Conservation (phyloP, 1,140 invertebrate species). For the Ceratina calcarata region DNA sequence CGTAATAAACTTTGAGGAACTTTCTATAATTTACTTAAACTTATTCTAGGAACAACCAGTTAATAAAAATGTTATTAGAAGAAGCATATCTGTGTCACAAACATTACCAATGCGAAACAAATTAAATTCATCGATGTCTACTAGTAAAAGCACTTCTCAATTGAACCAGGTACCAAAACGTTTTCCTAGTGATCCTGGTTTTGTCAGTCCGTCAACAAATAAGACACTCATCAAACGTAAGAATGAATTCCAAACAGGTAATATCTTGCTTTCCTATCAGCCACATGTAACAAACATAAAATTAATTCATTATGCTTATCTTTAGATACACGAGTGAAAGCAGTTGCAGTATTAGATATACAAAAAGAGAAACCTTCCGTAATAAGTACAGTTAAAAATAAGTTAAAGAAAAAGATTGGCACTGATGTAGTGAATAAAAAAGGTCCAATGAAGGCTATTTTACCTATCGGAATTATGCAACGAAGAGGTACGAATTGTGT, state of each 20-base stretch:
- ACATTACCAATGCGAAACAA: conserved; percentile 28
- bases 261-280: neutral
- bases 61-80: conserved; percentile 35
- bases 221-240: conserved; percentile 28
- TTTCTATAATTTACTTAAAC: neutral
- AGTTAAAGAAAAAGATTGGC: conserved; percentile 69
- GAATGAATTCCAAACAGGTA: conserved; percentile 24
- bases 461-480: conserved; percentile 75
- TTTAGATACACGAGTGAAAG: conserved; percentile 2
- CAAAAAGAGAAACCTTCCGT: conserved; percentile 47
- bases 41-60: conserved; percentile 17
- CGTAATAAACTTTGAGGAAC: too few relatives aligned
- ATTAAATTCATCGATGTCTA: conserved; percentile 17
- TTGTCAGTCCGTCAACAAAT: conserved; percentile 11
- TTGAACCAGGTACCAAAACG: conserved; percentile 59
- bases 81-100: conserved; percentile 51
- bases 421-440: conserved; percentile 63
- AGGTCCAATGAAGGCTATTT: conserved; percentile 75
- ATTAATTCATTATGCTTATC: neutral
- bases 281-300: neutral
- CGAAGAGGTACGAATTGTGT: conserved; percentile 60
- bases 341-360: neutral
- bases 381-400: conserved; percentile 65
- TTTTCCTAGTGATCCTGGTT: conserved; percentile 61
- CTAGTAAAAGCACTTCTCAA: conserved; percentile 55